Conservation (phyloP, 2,888 invertebrate genomes). For the Drosophila fungiperda region DNA sequence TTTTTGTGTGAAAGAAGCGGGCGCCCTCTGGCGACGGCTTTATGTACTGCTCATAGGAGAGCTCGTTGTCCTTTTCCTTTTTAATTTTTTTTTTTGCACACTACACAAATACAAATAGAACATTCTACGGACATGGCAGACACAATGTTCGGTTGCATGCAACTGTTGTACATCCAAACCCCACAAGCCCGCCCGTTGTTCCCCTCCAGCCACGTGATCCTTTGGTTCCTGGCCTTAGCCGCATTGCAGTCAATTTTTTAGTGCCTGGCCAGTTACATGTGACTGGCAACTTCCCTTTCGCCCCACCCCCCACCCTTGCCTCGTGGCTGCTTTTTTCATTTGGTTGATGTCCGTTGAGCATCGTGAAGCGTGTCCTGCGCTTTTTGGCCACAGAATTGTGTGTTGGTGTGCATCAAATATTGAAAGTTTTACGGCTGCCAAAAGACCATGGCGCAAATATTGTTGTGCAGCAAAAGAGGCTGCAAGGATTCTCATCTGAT, state of each 20-base stretch:
- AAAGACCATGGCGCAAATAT: conserved; percentile 37
- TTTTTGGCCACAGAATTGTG: conserved; percentile 68
- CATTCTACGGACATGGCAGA: conserved; percentile 42
- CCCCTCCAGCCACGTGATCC: background rate
- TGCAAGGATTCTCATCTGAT: conserved; percentile 47
- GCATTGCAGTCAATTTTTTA: conserved; percentile 78
- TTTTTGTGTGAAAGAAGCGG: conserved; percentile 13
- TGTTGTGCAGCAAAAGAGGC: conserved; percentile 7
- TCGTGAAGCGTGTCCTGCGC: conserved; percentile 57
- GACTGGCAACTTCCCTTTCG: conserved; percentile 54
- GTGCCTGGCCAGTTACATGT: conserved; percentile 62
- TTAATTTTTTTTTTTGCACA: conserved; percentile 23
- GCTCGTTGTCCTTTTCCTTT: conserved; percentile 58
- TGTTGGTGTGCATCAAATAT: conserved; percentile 61
- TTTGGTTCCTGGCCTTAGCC: conserved; percentile 56
- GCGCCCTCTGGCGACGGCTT: conserved; percentile 33
- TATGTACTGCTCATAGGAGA: conserved; percentile 43
- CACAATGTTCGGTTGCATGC: conserved; percentile 57
- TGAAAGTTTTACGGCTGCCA: conserved; percentile 64
- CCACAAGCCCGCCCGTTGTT: background rate
- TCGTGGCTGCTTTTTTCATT: conserved; percentile 38
- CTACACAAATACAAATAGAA: conserved; percentile 48
- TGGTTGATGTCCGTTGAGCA: conserved; percentile 65
- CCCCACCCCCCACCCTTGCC: conserved; percentile 1
- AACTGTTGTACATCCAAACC: conserved; percentile 48